These are phyloP conservation scores for Momotus momota DNA, from an alignment of 2,797 vertebrate species.

Conservation along the genomic window DNA sequence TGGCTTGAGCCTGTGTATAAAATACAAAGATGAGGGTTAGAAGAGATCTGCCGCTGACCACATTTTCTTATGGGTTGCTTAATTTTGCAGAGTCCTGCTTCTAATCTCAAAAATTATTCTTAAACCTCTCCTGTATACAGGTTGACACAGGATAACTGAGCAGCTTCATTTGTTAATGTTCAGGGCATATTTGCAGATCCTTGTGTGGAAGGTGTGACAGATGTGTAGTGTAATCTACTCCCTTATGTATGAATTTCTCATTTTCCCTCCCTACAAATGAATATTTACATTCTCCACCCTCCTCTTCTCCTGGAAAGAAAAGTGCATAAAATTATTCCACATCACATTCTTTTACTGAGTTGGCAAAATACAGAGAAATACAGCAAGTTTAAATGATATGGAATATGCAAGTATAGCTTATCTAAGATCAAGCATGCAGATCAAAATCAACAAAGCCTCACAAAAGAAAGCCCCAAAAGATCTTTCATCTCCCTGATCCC, in stretches of 20 bases:
- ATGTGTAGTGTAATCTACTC: neutral
- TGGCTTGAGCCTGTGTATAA: neutral
- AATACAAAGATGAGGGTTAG: neutral
- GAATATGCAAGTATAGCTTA: constrained; percentile 16
- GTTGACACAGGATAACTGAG: neutral
- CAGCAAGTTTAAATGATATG: neutral
- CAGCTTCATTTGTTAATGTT: neutral
- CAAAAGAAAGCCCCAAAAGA: constrained; percentile 43
- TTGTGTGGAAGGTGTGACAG: neutral
- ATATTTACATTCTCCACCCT: constrained; percentile 5
- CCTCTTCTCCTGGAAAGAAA: constrained; percentile 21
- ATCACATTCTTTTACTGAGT: constrained; percentile 8
- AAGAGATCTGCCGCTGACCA: neutral
- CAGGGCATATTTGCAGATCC: neutral
- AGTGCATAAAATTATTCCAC: neutral
- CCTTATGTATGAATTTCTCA: neutral
- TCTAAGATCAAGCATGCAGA: constrained; percentile 22
- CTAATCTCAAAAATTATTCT: neutral
- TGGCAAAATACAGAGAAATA: constrained; percentile 27
- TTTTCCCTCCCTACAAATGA: neutral
- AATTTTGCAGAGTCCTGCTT: neutral
- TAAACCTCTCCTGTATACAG: neutral
- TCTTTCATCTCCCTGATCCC: constrained; percentile 51
- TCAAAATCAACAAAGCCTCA: constrained; percentile 50
- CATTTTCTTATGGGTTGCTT: neutral